Conservation (phyloP, 1,140 invertebrate genomes). For the Paralvinella palmiformis region DNA sequence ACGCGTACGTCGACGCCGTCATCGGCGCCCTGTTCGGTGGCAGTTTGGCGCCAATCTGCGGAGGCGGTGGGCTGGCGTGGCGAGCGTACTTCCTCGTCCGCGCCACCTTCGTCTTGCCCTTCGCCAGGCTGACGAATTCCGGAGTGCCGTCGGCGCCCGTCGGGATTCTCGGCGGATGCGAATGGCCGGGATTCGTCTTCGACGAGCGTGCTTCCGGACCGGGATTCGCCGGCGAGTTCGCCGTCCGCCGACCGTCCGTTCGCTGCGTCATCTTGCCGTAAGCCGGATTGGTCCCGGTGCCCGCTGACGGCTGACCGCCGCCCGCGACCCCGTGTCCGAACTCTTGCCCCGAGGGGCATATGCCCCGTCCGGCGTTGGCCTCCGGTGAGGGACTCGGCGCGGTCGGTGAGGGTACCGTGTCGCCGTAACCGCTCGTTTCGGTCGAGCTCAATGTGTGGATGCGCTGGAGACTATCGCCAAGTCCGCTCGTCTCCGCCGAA, state of each 20-base stretch:
- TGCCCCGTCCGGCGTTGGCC: background rate
- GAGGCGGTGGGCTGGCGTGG: no score
- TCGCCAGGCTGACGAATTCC: background rate
- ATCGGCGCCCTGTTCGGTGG: no score
- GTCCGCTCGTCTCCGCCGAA: slow-evolving; percentile 19
- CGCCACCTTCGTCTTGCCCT: no score
- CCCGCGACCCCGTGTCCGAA: background rate
- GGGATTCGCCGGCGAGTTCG: no score
- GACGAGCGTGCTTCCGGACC: background rate
- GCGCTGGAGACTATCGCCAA: slow-evolving; percentile 14
- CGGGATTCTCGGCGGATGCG: background rate
- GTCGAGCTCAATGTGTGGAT: slow-evolving; percentile 14
- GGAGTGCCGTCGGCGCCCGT: background rate
- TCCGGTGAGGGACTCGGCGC: slow-evolving; percentile 4
- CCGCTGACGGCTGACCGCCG: background rate
- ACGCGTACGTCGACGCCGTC: background rate
- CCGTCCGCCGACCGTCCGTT: no score
- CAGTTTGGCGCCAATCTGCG: no score
- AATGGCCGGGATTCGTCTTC: background rate
- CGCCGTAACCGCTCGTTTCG: slow-evolving; percentile 11
- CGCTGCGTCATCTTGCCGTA: no score
- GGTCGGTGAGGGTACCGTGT: slow-evolving; percentile 6
- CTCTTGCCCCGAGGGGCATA: background rate
- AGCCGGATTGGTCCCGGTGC: no score
- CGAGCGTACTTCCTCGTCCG: no score